These are phyloP conservation scores for Epistrophe eligans DNA, from an alignment of 2,888 invertebrate genomes.

Conservation along the genomic window DNA sequence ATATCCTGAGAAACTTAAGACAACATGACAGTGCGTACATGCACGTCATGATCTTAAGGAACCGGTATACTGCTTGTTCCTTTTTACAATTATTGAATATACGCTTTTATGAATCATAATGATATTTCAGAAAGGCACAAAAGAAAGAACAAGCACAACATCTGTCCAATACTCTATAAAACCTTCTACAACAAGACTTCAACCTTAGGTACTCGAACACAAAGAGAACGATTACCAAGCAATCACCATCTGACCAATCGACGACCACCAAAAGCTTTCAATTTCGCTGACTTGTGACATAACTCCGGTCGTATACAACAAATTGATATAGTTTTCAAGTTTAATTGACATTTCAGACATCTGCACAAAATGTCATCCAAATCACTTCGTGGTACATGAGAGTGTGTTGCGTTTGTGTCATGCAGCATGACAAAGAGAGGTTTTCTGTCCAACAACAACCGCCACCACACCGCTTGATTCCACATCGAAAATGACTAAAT, in stretches of 20 bases:
- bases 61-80: neutral
- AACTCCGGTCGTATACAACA: conserved; percentile 65
- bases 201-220: neutral
- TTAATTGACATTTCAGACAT: conserved; percentile 75
- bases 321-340: conserved; percentile 76
- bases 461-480: conserved; percentile 34
- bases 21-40: neutral
- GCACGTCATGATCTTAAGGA: neutral
- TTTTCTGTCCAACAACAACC: conserved; percentile 38
- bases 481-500: conserved; percentile 69
- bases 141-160: conserved; percentile 41
- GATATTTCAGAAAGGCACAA: conserved; percentile 20
- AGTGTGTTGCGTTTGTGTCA: conserved; percentile 21
- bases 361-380: conserved; percentile 69
- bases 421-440: conserved; percentile 40
- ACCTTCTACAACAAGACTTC: conserved; percentile 11
- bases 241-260: conserved; percentile 26
- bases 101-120: conserved; percentile 57
- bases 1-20: neutral
- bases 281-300: conserved; percentile 71
- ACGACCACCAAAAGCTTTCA: conserved; percentile 71
- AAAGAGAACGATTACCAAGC: conserved; percentile 40
- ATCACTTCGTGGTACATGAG: conserved; percentile 31
- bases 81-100: neutral
- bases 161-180: conserved; percentile 13